Base-by-base conservation (phyloP, 2,113 vertebrate species). In the Condylura cristata region DNA sequence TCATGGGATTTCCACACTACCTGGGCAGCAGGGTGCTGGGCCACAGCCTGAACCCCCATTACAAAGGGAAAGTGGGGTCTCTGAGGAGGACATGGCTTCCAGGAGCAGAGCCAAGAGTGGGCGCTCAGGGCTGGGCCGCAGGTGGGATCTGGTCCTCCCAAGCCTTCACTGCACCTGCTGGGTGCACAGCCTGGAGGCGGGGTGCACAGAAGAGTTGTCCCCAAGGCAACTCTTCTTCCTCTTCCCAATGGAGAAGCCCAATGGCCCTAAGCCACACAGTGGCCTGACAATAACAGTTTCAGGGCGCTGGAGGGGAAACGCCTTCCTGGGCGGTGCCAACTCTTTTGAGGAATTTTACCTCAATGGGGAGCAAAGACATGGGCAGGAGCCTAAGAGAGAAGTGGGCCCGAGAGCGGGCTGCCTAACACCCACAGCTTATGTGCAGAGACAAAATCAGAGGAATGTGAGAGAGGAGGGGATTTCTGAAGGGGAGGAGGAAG, bases 351-450 rank as follows among this genome's bases (percentile, higher is more conserved):
- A 61, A 32, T 28, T 79, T 82, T 72, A 60, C 37, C 74, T 0
- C 11, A 17, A 20, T 56, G 34, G 70, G 30, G 53, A 83, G 41
- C n/a, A 63, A 70, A 56, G 51, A 48, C 16, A 63, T 13, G 37
- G 30, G 26, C 68, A 70, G 14, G n/a, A 48, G 39, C 66, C 87
- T 60, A 7, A 60, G 86, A 91, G 24, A 93, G n/a, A 96, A 72
- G 71, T 44, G 14, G n/a, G 6, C 17, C 63, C 86, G 56, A 84
- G 53, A 46, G 53, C 20, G 65, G 81, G 68, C 63, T 48, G 53
- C 70, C 93, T 82, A 53, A 66, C 18, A 60, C 13, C n/a, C 22
- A 10, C 61, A 60, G n/a, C 37, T 90, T 60, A 66, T 16, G 12
- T 46, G 51, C 41, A 71, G 39, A 82, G 39, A 53, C 41, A 37